Base-by-base conservation (phyloP, 2,888 invertebrate genomes). In the Pollenia amentaria region DNA sequence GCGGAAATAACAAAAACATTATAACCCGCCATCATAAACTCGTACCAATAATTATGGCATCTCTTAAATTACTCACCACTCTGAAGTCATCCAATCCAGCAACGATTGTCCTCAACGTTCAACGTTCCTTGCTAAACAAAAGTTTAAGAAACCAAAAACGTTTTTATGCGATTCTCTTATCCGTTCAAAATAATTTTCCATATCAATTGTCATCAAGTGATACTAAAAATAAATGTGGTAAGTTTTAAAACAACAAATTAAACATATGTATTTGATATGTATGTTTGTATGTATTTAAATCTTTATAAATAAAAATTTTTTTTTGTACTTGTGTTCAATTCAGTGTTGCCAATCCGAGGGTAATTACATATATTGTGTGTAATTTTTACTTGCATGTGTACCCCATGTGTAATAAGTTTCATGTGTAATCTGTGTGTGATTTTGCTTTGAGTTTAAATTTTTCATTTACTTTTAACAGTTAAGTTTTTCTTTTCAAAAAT, bases 31-130 rank as follows among this genome's bases (percentile, higher is more conserved):
- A 14, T 21, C 48, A 38, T 73, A n/a, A 70, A 67, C 46, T 46
- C 18, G 8, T 64, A 70, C 12, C 21, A 60, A 1, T 16, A 14
- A 69, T 16, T 64, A 84, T 87, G 87, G 60, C 83, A 84, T 77
- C 80, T 65, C 46, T 84, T 48, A 84, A 77, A 42, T 46, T 80
- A 21, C 40, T 87, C 62, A 79, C 64, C 83, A 67, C 73, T 8
- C 2, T 73, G 12, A 72, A 46, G 40, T 51, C 72, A 42, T 75
- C 73, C 75, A 65, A 72, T 29, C 10, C 57, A 72, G 6, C 29
- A 29, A 67, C 65, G 40, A 72, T 72, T 7, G 12, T 16, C 67
- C 46, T 57, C 51, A 69, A 67, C 57, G 62, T 73, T 11, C 81
- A 75, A 72, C 60, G 46, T 77, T 53, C 16, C 14, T 53, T 62